Percentiles rank a stretch among this genome's conserved stretches.
These are phyloP conservation scores for Colistium nudipinnis DNA, from an alignment of 2,113 vertebrate genomes.

Conservation along the genomic window DNA sequence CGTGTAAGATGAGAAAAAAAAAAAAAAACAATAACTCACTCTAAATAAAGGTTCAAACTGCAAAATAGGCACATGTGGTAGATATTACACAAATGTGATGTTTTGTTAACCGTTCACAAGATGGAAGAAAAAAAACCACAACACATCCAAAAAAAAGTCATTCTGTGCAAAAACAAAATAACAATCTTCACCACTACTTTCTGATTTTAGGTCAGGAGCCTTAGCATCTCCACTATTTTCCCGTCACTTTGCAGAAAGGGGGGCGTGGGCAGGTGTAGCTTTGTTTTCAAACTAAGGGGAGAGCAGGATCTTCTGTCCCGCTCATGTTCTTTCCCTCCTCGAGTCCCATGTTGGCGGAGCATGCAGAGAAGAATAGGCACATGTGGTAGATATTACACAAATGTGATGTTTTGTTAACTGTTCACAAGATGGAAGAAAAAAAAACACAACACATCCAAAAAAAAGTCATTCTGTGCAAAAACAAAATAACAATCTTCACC, in stretches of 20 bases:
- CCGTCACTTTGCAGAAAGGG: not conserved
- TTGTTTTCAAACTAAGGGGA: constrained; percentile 38
- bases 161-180: constrained; percentile 51
- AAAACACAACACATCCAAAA: not conserved
- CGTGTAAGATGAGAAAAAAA: constrained; percentile 44
- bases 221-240: too few species aligned
- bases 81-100: constrained; percentile 66
- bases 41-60: constrained; percentile 47
- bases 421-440: not conserved
- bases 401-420: constrained; percentile 34
- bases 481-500: too few species aligned
- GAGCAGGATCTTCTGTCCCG: not conserved
- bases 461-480: constrained; percentile 43
- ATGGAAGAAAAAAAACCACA: not conserved
- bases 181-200: too few species aligned
- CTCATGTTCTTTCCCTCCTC: not conserved
- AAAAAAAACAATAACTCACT: constrained; percentile 26
- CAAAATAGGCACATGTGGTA: constrained; percentile 84
- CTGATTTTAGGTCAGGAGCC: too few species aligned
- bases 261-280: constrained; percentile 29
- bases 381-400: constrained; percentile 77
- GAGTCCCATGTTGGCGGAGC: constrained; percentile 8
- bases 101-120: constrained; percentile 18
- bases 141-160: not conserved
- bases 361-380: constrained; percentile 84